Conservation (phyloP, 2,797 vertebrate genomes). For the Leptatherina wallacei region DNA sequence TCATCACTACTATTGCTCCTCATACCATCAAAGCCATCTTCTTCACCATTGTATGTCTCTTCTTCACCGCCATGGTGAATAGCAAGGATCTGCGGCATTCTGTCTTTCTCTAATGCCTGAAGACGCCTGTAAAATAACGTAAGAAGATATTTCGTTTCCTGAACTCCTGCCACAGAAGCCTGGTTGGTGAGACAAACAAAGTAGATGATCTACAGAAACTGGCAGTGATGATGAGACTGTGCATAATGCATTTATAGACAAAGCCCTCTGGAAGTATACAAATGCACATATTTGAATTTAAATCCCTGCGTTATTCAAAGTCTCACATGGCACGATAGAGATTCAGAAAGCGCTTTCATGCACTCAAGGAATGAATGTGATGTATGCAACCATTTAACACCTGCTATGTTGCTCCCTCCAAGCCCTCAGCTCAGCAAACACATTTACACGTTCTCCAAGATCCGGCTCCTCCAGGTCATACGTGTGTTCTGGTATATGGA, state of each 20-base stretch:
- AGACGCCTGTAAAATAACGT: slow-evolving; percentile 77
- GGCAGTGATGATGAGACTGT: background rate
- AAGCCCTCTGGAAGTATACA: background rate
- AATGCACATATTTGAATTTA: background rate
- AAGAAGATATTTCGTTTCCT: slow-evolving; percentile 1
- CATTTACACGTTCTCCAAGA: slow-evolving; percentile 52
- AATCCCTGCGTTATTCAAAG: background rate
- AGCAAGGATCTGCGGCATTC: slow-evolving; percentile 71
- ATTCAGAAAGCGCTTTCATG: background rate
- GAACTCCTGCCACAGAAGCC: background rate
- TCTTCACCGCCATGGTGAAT: slow-evolving; percentile 74
- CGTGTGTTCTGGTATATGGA: slow-evolving; percentile 77
- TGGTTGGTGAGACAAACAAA: background rate
- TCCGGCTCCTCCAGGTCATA: slow-evolving; percentile 70
- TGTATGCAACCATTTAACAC: slow-evolving; percentile 52
- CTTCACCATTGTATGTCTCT: slow-evolving; percentile 47
- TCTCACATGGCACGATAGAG: background rate
- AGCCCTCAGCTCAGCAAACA: slow-evolving; percentile 78
- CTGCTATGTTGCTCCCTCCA: slow-evolving; percentile 80
- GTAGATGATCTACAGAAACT: background rate
- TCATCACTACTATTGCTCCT: slow-evolving; percentile 55
- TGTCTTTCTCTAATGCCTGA: slow-evolving; percentile 73
- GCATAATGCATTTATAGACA: background rate
- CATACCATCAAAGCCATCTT: slow-evolving; percentile 49
- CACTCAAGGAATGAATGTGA: background rate